A percentile compares a stretch with the other conserved stretches of the same genome.
phyloP scores from a whole-genome alignment of 2,888 invertebrate species.

The Adelphocoris suturalis region DNA sequence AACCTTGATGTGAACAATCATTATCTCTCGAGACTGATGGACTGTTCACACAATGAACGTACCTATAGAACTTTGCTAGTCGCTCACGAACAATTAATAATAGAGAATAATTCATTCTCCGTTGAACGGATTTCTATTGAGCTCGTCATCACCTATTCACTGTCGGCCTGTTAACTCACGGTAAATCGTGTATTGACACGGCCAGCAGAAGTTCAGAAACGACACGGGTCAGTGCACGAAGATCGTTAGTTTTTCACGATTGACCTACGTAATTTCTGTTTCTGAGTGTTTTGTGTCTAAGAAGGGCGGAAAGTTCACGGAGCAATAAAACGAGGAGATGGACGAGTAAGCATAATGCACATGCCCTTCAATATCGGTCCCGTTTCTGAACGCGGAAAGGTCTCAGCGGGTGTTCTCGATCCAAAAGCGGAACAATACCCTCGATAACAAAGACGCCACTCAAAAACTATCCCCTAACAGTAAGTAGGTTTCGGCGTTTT shows the following conservation, averaged over 20 bases:
- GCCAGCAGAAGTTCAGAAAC: not conserved
- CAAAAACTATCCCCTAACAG: not conserved
- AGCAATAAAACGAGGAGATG: constrained; percentile 34
- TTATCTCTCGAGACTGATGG: not conserved
- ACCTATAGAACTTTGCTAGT: not conserved
- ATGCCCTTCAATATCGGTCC: not conserved
- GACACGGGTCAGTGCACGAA: not conserved
- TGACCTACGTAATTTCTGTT: constrained; percentile 22
- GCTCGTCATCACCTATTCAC: constrained; percentile 20
- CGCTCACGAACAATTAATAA: not conserved
- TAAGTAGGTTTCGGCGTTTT: not conserved
- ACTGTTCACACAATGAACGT: not conserved
- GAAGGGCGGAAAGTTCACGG: constrained; percentile 39
- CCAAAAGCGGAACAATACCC: not conserved
- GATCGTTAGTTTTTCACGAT: not conserved
- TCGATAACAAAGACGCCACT: constrained; percentile 35
- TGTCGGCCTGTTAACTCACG: constrained; percentile 4
- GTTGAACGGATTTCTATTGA: not conserved
- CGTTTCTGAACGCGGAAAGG: not conserved
- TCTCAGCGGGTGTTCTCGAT: constrained; percentile 44
- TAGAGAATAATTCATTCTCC: constrained; percentile 2
- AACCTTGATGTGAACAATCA: not conserved
- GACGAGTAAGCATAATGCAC: constrained; percentile 39
- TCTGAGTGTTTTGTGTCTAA: not conserved
- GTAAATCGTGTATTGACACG: constrained; percentile 6